Evolutionary conservation across 2,113 vertebrate species (phyloP).

Genomic region (Corydoras sp.): DNA sequence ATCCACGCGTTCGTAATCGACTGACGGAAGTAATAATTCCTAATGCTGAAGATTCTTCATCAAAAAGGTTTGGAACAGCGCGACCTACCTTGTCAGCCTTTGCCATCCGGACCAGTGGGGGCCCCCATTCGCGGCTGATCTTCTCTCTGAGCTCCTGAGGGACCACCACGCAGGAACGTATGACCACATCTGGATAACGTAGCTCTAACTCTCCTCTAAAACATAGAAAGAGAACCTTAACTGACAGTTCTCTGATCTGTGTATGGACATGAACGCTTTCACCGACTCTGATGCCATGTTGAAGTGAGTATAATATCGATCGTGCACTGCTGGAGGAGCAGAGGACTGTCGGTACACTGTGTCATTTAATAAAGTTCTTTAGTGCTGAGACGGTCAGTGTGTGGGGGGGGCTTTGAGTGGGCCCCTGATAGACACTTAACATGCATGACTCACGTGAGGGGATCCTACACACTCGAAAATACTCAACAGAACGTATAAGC

Average conservation of each 20-base stretch:
- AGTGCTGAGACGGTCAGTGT: conserved; percentile 17
- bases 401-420: conserved; percentile 42
- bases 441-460: conserved; percentile 39
- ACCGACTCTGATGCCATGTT: too few species aligned
- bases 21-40: too few species aligned
- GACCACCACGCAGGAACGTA: conserved; percentile 50
- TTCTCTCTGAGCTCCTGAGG: conserved; percentile 50
- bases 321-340: neutral
- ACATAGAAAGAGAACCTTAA: conserved; percentile 10
- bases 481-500: neutral
- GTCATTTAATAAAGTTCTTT: conserved; percentile 17
- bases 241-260: too few species aligned
- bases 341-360: neutral
- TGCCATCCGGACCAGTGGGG: conserved; percentile 49
- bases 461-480: conserved; percentile 34
- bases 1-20: too few species aligned
- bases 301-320: neutral
- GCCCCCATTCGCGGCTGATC: conserved; percentile 56
- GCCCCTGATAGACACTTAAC: conserved; percentile 28
- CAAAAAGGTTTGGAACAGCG: neutral
- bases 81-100: conserved; percentile 53
- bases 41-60: too few species aligned
- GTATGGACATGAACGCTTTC: too few species aligned
- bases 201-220: conserved; percentile 57
- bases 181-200: conserved; percentile 55